Conservation (phyloP, 1,140 invertebrate species). For the Phymastichus coffea region DNA sequence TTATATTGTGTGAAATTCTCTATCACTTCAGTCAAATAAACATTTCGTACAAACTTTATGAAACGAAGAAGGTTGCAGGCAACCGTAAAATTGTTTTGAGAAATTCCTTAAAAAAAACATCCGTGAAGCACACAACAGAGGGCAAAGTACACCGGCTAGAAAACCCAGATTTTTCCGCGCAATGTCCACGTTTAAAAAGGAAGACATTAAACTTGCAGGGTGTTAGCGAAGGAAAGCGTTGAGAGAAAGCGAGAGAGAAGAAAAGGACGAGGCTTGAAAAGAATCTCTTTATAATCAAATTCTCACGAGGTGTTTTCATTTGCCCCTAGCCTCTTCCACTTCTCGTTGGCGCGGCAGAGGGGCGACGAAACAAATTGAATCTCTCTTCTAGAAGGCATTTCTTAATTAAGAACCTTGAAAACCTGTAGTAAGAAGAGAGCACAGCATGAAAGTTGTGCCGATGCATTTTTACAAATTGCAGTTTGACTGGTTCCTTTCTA, state of each 20-base stretch:
- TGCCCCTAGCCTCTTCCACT: not conserved
- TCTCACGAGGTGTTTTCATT: slow-evolving; percentile 22
- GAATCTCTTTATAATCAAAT: slow-evolving; percentile 28
- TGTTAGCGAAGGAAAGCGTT: not conserved
- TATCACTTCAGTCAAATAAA: no score
- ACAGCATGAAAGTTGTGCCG: not conserved
- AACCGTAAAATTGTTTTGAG: not conserved
- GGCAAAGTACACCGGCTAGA: not conserved
- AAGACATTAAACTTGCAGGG: not conserved
- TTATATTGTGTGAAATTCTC: not conserved
- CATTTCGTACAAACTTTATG: no score
- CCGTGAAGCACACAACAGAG: not conserved
- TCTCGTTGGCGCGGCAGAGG: not conserved
- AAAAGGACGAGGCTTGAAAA: slow-evolving; percentile 1
- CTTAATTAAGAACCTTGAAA: slow-evolving; percentile 33
- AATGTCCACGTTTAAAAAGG: slow-evolving; percentile 12
- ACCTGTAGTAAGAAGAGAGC: not conserved
- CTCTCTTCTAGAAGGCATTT: slow-evolving; percentile 36
- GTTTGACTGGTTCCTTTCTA: not conserved
- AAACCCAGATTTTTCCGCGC: not conserved
- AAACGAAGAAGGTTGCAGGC: no score
- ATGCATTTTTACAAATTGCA: not conserved
- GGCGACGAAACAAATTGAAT: slow-evolving; percentile 31
- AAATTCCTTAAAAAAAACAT: not conserved
- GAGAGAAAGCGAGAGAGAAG: not conserved